Conservation (phyloP, 2,113 vertebrate genomes). For the Pangasianodon hypophthalmus region DNA sequence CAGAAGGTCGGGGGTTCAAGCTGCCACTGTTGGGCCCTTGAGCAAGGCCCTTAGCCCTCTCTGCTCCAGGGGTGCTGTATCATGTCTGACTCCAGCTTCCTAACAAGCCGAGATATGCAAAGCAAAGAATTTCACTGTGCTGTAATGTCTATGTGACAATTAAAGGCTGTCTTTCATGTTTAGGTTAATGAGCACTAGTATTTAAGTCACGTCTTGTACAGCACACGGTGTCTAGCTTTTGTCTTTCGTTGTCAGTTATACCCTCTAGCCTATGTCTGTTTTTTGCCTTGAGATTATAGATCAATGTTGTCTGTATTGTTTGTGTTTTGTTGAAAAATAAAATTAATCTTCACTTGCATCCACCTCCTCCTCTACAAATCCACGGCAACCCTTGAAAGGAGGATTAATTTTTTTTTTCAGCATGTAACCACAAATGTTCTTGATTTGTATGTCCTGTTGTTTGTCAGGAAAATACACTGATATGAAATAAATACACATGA, state of each 20-base stretch:
- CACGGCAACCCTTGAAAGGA: neutral
- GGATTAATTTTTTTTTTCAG: neutral
- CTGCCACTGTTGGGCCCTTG: no score
- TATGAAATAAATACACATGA: neutral
- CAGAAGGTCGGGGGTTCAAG: no score
- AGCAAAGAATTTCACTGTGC: no score
- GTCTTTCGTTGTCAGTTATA: neutral
- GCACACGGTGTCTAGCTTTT: neutral
- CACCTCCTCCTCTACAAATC: neutral
- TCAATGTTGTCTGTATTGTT: neutral
- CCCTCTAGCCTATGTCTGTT: no score
- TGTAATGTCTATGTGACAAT: no score
- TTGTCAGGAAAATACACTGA: neutral
- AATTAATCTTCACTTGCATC: neutral
- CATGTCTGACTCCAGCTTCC: no score
- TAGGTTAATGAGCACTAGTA: neutral
- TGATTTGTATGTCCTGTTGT: neutral
- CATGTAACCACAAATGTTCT: neutral
- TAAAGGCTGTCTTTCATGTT: no score
- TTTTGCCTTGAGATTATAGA: neutral
- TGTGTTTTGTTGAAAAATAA: no score
- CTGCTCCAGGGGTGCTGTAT: no score
- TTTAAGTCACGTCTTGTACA: neutral
- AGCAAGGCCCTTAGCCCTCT: no score
- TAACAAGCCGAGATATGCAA: no score